A percentile compares a stretch with the other conserved stretches of the same genome.
Evolutionary conservation across 2,888 invertebrate genomes (phyloP).

Genomic region (Tridacna crocea): DNA sequence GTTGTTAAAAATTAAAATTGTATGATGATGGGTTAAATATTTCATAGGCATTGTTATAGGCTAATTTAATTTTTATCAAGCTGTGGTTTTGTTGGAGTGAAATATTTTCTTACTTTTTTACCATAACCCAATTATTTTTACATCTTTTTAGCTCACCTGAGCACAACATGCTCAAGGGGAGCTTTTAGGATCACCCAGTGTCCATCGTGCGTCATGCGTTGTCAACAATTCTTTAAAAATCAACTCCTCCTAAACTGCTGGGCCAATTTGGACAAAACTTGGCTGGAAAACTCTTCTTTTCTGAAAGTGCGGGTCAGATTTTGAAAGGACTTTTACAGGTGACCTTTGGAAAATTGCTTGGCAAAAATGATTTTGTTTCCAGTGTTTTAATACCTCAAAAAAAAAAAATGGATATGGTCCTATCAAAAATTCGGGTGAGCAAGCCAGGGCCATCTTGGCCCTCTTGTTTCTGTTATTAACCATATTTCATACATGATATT

Average conservation of each 20-base stretch:
- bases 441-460: background rate
- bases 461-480: background rate
- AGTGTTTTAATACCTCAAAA: too few relatives aligned
- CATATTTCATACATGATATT: too few relatives aligned
- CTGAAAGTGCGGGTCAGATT: too few relatives aligned
- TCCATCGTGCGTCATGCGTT: background rate
- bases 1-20: background rate
- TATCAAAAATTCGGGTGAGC: background rate
- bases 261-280: background rate
- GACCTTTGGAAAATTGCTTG: too few relatives aligned
- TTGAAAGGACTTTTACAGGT: too few relatives aligned
- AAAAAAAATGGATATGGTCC: too few relatives aligned
- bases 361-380: too few relatives aligned
- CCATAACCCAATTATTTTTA: background rate
- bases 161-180: background rate
- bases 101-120: background rate
- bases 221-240: background rate
- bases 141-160: conserved; percentile 1
- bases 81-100: background rate
- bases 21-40: background rate
- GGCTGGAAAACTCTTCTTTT: background rate
- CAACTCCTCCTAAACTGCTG: background rate
- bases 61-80: background rate
- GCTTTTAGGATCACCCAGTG: background rate
- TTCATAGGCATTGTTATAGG: background rate